phyloP scores from a whole-genome alignment of 2,888 invertebrate genomes.

The Calephelis perditalis region DNA sequence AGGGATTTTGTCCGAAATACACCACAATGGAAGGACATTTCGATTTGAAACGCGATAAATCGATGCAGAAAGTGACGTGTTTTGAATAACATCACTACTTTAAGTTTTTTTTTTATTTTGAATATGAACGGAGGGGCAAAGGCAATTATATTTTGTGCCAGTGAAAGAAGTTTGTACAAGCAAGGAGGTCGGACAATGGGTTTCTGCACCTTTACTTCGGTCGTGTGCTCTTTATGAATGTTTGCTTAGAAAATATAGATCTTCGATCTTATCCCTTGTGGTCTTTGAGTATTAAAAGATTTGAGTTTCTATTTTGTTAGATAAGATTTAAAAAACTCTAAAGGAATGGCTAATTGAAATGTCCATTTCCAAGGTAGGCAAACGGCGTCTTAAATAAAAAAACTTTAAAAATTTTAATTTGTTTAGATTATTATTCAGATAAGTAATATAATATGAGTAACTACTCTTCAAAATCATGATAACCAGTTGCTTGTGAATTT shows the following conservation, averaged over 20 bases:
- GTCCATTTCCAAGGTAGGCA: no score
- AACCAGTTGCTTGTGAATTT: no score
- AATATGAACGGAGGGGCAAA: conserved; percentile 51
- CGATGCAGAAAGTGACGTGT: conserved; percentile 71
- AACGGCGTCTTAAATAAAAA: no score
- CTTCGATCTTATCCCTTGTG: conserved; percentile 27
- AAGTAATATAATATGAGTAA: no score
- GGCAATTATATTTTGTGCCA: conserved; percentile 69
- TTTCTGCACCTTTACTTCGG: conserved; percentile 54
- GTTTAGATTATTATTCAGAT: no score
- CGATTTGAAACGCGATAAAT: conserved; percentile 61
- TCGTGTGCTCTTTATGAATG: conserved; percentile 58
- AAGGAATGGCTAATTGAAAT: no score
- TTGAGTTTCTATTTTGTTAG: background rate
- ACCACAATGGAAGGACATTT: conserved; percentile 41
- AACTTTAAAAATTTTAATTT: no score
- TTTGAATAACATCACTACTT: conserved; percentile 71
- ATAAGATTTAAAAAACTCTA: no score
- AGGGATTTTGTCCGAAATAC: conserved; percentile 47
- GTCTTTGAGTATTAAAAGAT: background rate
- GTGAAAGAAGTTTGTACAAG: conserved; percentile 45
- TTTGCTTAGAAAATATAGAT: conserved; percentile 50
- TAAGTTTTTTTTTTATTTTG: conserved; percentile 44
- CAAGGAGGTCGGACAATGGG: conserved; percentile 55
- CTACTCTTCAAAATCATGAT: no score